These are phyloP conservation scores for Orientallactaga sibirica DNA, from an alignment of 2,797 vertebrate species.

Conservation along the genomic window DNA sequence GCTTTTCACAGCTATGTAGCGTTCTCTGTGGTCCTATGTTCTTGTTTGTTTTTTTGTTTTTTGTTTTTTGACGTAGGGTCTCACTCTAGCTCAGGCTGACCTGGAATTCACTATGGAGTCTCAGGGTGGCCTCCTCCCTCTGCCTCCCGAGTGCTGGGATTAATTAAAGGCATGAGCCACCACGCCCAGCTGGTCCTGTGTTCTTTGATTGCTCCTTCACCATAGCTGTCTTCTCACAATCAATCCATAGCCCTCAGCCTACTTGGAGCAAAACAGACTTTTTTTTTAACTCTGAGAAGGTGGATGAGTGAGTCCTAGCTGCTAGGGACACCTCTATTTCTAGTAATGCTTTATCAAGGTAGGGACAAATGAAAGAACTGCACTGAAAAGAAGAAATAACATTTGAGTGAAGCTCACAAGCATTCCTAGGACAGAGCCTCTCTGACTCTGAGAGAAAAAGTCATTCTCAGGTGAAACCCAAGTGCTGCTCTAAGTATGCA, in stretches of 20 bases:
- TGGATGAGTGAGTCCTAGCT: conserved; percentile 2
- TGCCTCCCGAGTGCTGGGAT: too few relatives aligned
- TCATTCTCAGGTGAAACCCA: background rate
- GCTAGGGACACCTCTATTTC: background rate
- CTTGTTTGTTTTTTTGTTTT: background rate
- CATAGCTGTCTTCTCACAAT: background rate
- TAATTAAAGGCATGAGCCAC: too few relatives aligned
- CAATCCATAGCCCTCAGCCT: background rate
- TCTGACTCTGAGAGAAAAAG: background rate
- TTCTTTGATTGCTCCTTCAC: background rate
- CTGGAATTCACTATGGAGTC: too few relatives aligned
- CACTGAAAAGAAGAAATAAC: background rate
- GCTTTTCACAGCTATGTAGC: background rate
- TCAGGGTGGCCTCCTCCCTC: too few relatives aligned
- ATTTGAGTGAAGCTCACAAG: background rate
- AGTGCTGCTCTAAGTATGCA: background rate
- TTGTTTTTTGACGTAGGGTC: too few relatives aligned
- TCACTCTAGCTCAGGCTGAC: too few relatives aligned
- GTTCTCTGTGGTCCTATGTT: background rate
- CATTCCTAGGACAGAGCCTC: background rate
- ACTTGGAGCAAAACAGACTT: background rate
- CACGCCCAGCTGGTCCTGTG: background rate
- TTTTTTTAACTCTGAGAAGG: background rate
- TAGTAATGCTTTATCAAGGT: background rate
- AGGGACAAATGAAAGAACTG: background rate